Conservation (phyloP, 1,140 invertebrate genomes). For the Archivesica marissinica region DNA sequence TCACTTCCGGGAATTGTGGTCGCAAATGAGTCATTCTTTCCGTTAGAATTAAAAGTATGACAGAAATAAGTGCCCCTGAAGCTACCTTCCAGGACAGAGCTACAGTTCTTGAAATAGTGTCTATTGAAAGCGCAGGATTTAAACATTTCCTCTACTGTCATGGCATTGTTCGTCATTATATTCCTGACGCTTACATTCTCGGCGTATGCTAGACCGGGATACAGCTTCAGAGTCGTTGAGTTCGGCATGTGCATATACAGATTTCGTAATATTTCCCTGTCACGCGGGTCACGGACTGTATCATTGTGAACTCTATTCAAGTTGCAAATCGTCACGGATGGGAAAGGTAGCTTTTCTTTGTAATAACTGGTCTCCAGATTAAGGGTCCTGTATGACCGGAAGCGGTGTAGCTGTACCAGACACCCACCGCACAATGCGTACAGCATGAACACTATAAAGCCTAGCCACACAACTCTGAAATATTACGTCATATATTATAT, state of each 20-base stretch:
- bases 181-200: neutral
- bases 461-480: neutral
- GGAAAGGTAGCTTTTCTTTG: neutral
- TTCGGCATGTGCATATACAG: neutral
- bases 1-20: neutral
- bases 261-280: neutral
- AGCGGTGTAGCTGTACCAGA: neutral
- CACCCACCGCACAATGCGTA: neutral
- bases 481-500: too few species aligned
- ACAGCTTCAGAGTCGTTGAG: neutral
- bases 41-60: neutral
- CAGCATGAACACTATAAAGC: neutral
- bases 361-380: neutral
- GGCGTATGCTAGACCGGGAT: neutral
- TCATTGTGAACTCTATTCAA: neutral
- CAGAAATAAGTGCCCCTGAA: neutral
- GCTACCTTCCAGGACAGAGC: neutral
- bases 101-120: neutral
- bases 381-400: neutral
- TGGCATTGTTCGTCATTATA: neutral
- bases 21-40: neutral
- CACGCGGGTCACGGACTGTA: neutral
- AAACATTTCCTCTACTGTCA: neutral
- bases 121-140: neutral
- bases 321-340: neutral